A percentile compares a stretch with the other conserved stretches of the same genome.
These are phyloP conservation scores for Mellivora capensis DNA, from an alignment of 2,113 vertebrate species.

Conservation along the genomic window DNA sequence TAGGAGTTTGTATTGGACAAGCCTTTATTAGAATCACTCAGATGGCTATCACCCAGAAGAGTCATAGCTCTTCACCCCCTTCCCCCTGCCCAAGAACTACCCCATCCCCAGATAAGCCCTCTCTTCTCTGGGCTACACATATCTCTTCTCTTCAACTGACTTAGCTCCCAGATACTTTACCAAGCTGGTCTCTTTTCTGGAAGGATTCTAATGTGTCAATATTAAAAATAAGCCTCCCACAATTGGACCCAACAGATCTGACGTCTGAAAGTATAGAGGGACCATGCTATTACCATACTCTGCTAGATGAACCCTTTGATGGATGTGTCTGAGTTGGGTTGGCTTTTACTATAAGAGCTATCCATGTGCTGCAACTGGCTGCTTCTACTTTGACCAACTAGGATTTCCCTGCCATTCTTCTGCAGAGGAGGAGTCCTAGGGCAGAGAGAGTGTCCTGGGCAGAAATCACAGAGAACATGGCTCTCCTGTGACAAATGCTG, in stretches of 20 bases:
- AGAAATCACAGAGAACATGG: background rate
- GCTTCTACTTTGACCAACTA: background rate
- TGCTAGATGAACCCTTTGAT: background rate
- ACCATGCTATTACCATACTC: accelerated
- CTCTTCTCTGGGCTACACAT: background rate
- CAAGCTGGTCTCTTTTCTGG: background rate
- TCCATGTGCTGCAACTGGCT: background rate
- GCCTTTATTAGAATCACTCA: background rate
- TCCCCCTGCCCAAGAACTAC: background rate
- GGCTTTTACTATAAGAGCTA: background rate
- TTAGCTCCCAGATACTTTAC: background rate
- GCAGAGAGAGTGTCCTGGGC: background rate
- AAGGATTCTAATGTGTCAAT: background rate
- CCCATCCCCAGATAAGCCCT: background rate
- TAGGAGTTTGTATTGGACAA: background rate
- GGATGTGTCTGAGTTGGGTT: background rate
- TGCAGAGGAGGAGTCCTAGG: background rate
- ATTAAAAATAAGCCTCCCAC: background rate
- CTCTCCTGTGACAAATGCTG: background rate
- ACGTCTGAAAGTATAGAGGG: background rate
- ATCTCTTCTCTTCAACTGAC: background rate
- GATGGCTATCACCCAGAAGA: background rate
- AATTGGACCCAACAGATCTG: background rate
- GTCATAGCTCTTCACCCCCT: background rate
- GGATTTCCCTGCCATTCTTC: background rate